Evolutionary conservation across 35 echinoderm and acorn worm genomes (phyloP).

Genomic region (Lytechinus variegatus): DNA sequence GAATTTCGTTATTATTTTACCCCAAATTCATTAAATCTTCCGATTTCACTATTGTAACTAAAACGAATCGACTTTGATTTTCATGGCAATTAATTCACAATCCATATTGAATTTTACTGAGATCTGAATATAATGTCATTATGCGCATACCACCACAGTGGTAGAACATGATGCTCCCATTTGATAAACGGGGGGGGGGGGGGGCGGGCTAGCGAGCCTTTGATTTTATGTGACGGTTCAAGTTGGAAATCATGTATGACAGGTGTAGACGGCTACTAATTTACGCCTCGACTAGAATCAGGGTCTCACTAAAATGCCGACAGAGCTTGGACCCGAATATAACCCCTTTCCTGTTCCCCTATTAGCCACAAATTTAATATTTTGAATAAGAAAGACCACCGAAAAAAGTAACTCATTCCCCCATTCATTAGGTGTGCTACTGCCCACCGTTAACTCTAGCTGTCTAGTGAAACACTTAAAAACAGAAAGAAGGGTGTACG

Average conservation of each 20-base stretch:
- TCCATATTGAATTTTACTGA: no score
- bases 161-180: background rate
- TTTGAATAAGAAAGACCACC: background rate
- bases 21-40: no score
- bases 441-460: background rate
- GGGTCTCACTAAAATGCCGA: background rate
- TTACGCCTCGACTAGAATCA: background rate
- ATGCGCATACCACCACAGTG: background rate
- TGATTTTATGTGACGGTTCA: background rate
- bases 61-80: no score
- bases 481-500: background rate
- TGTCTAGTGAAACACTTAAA: background rate
- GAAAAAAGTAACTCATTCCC: background rate
- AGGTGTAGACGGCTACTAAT: constrained; percentile 25
- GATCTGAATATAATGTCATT: no score
- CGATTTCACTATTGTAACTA: no score
- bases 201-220: background rate
- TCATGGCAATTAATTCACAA: no score
- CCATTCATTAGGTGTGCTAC: background rate
- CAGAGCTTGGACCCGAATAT: background rate
- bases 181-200: background rate
- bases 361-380: background rate
- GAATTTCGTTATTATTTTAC: no score
- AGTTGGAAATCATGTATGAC: background rate
- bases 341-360: constrained; percentile 1